A percentile compares a stretch with the other conserved stretches of the same genome.
Evolutionary conservation across 2,888 invertebrate genomes (phyloP).

Genomic region (Trissolcus brochymenae): DNA sequence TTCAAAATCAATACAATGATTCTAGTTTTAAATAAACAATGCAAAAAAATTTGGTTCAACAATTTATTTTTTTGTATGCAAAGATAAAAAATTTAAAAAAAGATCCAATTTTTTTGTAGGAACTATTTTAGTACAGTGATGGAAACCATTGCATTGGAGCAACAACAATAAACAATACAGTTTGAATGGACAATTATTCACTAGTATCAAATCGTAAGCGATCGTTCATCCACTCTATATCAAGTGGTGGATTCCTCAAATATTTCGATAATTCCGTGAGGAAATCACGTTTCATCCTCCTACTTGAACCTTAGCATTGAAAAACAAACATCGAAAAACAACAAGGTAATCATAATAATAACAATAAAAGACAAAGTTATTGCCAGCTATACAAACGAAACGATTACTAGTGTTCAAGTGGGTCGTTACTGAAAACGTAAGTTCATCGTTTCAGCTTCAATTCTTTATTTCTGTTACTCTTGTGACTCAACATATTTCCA

Average conservation of each 20-base stretch:
- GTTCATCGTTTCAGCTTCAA: constrained; percentile 40
- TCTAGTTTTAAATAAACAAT: no score
- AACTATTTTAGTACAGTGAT: background rate
- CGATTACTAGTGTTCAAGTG: constrained; percentile 47
- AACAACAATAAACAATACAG: no score
- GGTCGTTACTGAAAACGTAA: constrained; percentile 38
- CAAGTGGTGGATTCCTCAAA: no score
- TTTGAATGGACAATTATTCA: no score
- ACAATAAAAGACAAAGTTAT: constrained; percentile 47
- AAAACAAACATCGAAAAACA: constrained; percentile 16
- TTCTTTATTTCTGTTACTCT: constrained; percentile 26
- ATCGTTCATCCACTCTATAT: no score
- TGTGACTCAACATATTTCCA: constrained; percentile 2
- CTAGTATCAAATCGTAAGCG: no score
- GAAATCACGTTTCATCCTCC: constrained; percentile 33
- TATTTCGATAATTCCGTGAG: background rate
- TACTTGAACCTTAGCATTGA: constrained; percentile 11
- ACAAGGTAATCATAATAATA: constrained; percentile 43
- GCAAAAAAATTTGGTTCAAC: no score
- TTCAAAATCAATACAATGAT: background rate
- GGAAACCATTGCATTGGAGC: background rate
- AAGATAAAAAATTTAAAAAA: no score
- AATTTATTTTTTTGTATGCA: no score
- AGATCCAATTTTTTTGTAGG: no score
- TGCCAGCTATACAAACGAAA: constrained; percentile 24